Conservation (phyloP, 2,888 invertebrate species). For the Orchesellides sinensis region DNA sequence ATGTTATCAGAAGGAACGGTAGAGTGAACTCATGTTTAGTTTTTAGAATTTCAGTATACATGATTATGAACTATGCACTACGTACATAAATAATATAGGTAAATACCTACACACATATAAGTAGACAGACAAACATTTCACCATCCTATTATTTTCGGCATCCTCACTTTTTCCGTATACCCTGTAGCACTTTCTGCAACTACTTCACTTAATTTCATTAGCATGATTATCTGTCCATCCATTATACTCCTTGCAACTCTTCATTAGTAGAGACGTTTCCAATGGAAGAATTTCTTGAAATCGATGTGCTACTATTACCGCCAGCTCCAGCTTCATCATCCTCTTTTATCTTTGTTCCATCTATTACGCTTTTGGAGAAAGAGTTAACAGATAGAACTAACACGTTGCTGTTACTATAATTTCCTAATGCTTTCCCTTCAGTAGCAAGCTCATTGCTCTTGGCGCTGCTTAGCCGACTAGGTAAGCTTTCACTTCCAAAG, state of each 20-base stretch:
- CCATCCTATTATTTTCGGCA: too few relatives aligned
- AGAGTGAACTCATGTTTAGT: too few relatives aligned
- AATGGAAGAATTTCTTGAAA: not conserved
- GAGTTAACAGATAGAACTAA: constrained; percentile 13
- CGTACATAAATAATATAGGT: too few relatives aligned
- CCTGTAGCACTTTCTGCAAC: too few relatives aligned
- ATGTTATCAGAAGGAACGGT: too few relatives aligned
- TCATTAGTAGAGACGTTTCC: not conserved
- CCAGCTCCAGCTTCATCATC: not conserved
- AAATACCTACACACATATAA: too few relatives aligned
- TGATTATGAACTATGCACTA: too few relatives aligned
- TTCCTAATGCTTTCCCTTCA: not conserved
- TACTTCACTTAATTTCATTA: too few relatives aligned
- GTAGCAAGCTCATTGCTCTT: constrained; percentile 1
- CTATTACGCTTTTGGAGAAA: constrained; percentile 5
- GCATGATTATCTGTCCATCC: too few relatives aligned
- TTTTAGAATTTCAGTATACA: too few relatives aligned
- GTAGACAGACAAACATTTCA: not conserved
- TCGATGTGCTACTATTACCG: not conserved
- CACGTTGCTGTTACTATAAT: not conserved
- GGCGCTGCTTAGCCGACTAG: not conserved
- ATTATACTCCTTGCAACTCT: not conserved
- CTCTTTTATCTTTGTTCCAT: not conserved
- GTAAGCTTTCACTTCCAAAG: not conserved
- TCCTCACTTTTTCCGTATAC: not conserved